phyloP scores from a whole-genome alignment of 2,113 vertebrate genomes.

The Vimba vimba region DNA sequence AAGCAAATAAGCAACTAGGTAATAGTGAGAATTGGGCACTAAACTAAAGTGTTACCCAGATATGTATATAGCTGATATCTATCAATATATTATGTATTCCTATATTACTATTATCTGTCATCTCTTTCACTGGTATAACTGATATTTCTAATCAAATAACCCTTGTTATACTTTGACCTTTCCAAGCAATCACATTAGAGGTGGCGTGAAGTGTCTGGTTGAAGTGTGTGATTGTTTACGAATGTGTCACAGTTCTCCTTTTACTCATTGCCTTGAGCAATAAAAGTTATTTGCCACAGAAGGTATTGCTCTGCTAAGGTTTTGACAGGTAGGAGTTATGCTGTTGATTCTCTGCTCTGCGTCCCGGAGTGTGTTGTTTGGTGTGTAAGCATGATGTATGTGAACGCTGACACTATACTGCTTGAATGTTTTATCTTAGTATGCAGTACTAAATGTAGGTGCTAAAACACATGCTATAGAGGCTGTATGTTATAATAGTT shows the following conservation, averaged over 20 bases:
- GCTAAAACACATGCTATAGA: neutral
- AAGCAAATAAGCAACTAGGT: no score
- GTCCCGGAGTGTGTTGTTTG: neutral
- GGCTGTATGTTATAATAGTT: neutral
- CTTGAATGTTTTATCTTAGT: neutral
- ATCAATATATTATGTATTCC: no score
- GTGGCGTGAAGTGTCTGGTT: conserved; percentile 12
- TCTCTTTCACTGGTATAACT: neutral
- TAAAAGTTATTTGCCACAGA: conserved; percentile 34
- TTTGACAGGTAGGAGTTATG: conserved; percentile 42
- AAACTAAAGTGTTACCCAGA: no score
- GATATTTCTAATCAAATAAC: neutral
- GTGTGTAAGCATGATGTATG: conserved; percentile 18
- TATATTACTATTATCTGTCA: neutral
- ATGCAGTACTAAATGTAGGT: neutral
- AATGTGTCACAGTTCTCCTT: neutral
- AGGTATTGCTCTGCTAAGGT: conserved; percentile 5
- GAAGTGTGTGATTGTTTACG: conserved; percentile 31
- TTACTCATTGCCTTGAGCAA: neutral
- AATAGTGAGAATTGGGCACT: no score
- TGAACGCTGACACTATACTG: conserved; percentile 4
- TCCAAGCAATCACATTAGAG: conserved; percentile 18
- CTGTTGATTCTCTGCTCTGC: conserved; percentile 17
- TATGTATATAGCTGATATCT: no score
- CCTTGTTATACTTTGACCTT: conserved; percentile 58